Evolutionary conservation across 2,797 vertebrate genomes (phyloP), one percentile per base, ranked within the genome.

Genomic region (Bovichtus diacanthus): DNA sequence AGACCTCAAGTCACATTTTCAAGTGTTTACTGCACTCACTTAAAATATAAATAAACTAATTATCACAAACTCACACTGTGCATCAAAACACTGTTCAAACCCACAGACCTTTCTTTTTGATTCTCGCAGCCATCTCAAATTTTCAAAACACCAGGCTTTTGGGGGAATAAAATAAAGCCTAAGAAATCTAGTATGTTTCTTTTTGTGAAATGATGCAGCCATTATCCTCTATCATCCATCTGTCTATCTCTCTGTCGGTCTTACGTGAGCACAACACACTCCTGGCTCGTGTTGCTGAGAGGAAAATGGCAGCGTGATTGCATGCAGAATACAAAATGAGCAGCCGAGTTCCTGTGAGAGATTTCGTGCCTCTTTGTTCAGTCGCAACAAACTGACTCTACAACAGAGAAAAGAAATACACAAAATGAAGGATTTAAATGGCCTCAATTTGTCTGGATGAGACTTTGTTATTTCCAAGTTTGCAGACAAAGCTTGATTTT

Each of bases 251-350:
- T 66, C 39, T 23, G 2, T 44, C 63, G 41, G 12, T 31, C 38
- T 59, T 3, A 34, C 34, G 31, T 34, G n/a, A 47, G 61, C 34
- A 21, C 27, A 4, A 3, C 16, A 0, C 9, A 2, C 19, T 59
- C 21, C 23, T 34, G 58, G 34, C 13, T 50, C 9, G 3, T 31
- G 36, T n/a, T 3, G 53, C 16, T 51, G 55, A 43, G 29, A 39
- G 39, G 31, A 23, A 81, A 64, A 65, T 68, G 64, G 12, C 69
- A 36, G 21, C 15, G 5, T 62, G 74, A 50, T 55, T 36, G 58
- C 43, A 12, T 54, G 61, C 25, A 31, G 60, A 51, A 49, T 73
- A 36, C 39, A 59, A 10, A 70, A 70, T 43, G 39, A 72, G 61
- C 46, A 27, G 51, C 21, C 54, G 9, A 65, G 23, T 5, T 25